Evolutionary conservation across 2,888 invertebrate genomes (phyloP).

Genomic region (Papilio gigon): DNA sequence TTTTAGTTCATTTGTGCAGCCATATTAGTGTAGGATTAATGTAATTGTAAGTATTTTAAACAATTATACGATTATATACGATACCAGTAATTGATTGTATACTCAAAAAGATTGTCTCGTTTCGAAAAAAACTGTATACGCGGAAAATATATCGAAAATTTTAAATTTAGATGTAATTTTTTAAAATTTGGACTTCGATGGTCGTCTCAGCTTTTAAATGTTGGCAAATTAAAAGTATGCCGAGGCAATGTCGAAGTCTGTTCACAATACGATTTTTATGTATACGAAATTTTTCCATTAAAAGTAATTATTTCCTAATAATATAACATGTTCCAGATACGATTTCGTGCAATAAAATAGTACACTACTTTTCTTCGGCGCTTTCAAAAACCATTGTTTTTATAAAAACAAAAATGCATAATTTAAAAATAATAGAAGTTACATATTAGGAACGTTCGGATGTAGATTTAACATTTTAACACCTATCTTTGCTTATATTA

Average conservation of each 20-base stretch:
- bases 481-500: neutral
- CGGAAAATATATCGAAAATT: slow-evolving; percentile 50
- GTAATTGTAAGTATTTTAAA: slow-evolving; percentile 51
- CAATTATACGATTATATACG: slow-evolving; percentile 73
- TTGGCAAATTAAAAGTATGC: slow-evolving; percentile 5
- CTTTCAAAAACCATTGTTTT: slow-evolving; percentile 4
- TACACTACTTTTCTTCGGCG: neutral
- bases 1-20: slow-evolving; percentile 59
- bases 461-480: neutral
- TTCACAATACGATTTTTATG: slow-evolving; percentile 32
- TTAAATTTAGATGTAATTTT: slow-evolving; percentile 48
- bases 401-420: neutral
- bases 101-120: slow-evolving; percentile 61
- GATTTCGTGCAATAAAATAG: slow-evolving; percentile 19
- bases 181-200: slow-evolving; percentile 23
- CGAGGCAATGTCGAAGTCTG: neutral
- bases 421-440: neutral
- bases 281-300: slow-evolving; percentile 32
- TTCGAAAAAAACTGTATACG: slow-evolving; percentile 76
- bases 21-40: slow-evolving; percentile 69
- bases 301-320: neutral
- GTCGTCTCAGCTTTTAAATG: neutral
- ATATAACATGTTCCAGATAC: slow-evolving; percentile 4
- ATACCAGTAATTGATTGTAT: slow-evolving; percentile 55
- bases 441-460: neutral